Percentiles rank a stretch among this genome's conserved stretches.
phyloP scores from a whole-genome alignment of 2,888 invertebrate genomes.

The Cheilosia impressa region DNA sequence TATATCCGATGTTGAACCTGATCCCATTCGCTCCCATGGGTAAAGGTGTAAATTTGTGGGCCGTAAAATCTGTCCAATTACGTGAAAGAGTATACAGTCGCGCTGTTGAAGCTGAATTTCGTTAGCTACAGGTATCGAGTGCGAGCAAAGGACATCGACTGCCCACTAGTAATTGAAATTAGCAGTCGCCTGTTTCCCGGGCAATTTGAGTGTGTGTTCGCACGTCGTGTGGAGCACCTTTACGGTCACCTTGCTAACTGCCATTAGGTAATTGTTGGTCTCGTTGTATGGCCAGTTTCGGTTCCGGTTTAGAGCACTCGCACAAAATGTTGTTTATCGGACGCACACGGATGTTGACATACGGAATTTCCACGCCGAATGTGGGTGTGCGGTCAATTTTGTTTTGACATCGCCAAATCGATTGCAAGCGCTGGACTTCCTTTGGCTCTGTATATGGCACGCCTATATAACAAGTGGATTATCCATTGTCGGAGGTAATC shows the following conservation, averaged over 20 bases:
- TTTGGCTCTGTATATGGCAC: background rate
- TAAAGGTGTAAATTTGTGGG: conserved; percentile 73
- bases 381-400: conserved; percentile 45
- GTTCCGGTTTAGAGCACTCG: background rate
- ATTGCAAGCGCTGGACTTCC: conserved; percentile 20
- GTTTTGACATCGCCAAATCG: conserved; percentile 53
- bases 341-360: conserved; percentile 53
- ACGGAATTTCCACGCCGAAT: conserved; percentile 42
- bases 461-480: conserved; percentile 12
- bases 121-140: conserved; percentile 50
- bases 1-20: conserved; percentile 39
- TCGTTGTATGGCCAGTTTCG: conserved; percentile 46
- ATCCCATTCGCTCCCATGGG: conserved; percentile 36
- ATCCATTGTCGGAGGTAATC: conserved; percentile 36
- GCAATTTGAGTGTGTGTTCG: conserved; percentile 58
- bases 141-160: conserved; percentile 10
- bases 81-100: conserved; percentile 50
- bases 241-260: conserved; percentile 65
- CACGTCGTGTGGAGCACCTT: conserved; percentile 62
- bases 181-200: conserved; percentile 30
- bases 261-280: conserved; percentile 69
- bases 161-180: conserved; percentile 66
- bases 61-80: conserved; percentile 75
- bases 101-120: conserved; percentile 26
- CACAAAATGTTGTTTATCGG: conserved; percentile 17